These are phyloP conservation scores for Ascaphus truei DNA, from an alignment of 2,113 vertebrate genomes.

Conservation along the genomic window DNA sequence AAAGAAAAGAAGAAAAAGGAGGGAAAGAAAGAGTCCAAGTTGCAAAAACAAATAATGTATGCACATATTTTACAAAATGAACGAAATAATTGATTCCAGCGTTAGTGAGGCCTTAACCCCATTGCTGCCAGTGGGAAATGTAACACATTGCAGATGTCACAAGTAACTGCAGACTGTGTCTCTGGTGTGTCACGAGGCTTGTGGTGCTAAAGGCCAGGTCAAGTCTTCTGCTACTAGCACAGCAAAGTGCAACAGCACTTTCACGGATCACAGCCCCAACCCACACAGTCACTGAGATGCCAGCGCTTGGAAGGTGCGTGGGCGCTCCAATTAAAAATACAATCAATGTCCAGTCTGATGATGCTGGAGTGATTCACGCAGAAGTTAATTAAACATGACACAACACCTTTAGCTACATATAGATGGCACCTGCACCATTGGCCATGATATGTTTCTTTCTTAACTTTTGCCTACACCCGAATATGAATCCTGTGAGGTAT, in stretches of 20 bases:
- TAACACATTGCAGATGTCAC: too few relatives aligned
- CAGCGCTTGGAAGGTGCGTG: background rate
- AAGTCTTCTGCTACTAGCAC: background rate
- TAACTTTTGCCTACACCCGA: background rate
- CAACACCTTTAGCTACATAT: background rate
- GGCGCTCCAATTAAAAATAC: slow-evolving; percentile 11
- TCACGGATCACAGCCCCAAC: slow-evolving; percentile 22
- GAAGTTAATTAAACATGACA: slow-evolving; percentile 24
- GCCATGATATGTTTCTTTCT: slow-evolving; percentile 8
- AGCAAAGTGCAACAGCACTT: slow-evolving; percentile 17
- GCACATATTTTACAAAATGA: too few relatives aligned
- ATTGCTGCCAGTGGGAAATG: too few relatives aligned
- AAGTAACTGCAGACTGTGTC: too few relatives aligned
- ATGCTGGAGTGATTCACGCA: slow-evolving; percentile 4
- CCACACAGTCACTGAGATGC: background rate
- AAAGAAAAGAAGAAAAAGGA: background rate
- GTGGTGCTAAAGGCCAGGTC: background rate
- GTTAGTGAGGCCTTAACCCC: too few relatives aligned
- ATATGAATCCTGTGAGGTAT: background rate
- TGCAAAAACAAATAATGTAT: too few relatives aligned
- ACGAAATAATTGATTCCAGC: too few relatives aligned
- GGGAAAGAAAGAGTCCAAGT: background rate
- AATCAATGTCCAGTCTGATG: slow-evolving; percentile 16
- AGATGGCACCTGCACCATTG: background rate
- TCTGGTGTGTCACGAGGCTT: background rate